Evolutionary conservation across 2,113 vertebrate species (phyloP).

Genomic region (Dasyprocta punctata): DNA sequence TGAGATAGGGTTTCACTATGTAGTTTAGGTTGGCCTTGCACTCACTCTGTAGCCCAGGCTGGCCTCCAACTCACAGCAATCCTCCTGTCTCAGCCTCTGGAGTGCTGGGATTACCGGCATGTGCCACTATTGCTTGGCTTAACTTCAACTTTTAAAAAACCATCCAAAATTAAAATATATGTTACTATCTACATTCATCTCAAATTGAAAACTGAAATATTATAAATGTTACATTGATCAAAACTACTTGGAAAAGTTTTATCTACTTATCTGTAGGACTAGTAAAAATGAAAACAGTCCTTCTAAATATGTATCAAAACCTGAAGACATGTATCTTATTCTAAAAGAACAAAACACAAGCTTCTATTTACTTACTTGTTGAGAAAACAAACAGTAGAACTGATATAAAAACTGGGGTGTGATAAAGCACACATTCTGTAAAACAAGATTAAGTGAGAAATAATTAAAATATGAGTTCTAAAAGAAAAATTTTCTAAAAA

Average conservation of each 20-base stretch:
- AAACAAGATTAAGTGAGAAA: constrained; percentile 79
- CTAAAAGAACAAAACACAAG: constrained; percentile 61
- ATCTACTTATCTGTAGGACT: not conserved
- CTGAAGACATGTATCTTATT: not conserved
- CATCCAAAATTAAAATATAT: constrained; percentile 27
- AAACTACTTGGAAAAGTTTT: constrained; percentile 21
- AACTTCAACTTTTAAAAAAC: constrained; percentile 7
- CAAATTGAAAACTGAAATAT: constrained; percentile 47
- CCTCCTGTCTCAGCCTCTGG: too few relatives aligned
- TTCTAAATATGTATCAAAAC: not conserved
- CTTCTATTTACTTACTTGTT: constrained; percentile 95
- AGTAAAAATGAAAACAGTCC: constrained; percentile 28
- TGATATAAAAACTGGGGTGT: constrained; percentile 99
- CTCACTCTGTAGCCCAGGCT: too few relatives aligned
- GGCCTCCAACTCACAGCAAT: too few relatives aligned
- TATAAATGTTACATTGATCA: constrained; percentile 5
- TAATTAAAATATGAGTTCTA: constrained; percentile 52
- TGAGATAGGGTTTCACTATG: too few relatives aligned
- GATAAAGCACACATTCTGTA: constrained; percentile 99
- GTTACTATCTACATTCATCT: constrained; percentile 24
- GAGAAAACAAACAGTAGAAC: constrained; percentile 99
- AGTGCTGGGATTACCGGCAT: too few relatives aligned
- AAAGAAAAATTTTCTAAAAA: constrained; percentile 26
- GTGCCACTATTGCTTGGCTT: not conserved
- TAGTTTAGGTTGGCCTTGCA: too few relatives aligned